phyloP scores from a whole-genome alignment of 2,113 vertebrate species.

The Hippoglossus stenolepis region DNA sequence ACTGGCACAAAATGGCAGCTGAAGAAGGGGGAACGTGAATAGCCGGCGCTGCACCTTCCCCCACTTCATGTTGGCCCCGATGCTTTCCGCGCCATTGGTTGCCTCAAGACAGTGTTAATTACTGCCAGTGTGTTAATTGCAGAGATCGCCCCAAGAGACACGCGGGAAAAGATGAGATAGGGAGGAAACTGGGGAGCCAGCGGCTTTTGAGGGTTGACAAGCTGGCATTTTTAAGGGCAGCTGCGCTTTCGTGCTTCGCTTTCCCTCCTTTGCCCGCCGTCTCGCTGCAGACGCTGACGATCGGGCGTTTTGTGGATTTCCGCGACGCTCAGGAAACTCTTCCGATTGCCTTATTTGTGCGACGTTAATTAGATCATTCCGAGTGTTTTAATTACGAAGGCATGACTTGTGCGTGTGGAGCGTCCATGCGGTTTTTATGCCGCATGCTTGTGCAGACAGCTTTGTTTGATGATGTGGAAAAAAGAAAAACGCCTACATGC shows the following conservation, averaged over 20 bases:
- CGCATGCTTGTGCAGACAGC: slow-evolving; percentile 31
- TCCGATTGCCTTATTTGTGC: slow-evolving; percentile 15
- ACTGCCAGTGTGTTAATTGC: slow-evolving; percentile 82
- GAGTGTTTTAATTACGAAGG: slow-evolving; percentile 51
- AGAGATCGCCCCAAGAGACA: slow-evolving; percentile 73
- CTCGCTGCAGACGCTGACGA: slow-evolving; percentile 43
- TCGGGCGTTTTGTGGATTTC: slow-evolving; percentile 62
- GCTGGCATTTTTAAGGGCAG: slow-evolving; percentile 78
- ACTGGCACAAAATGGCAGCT: slow-evolving; percentile 85
- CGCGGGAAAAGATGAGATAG: slow-evolving; percentile 63
- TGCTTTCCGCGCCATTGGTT: slow-evolving; percentile 71
- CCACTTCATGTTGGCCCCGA: slow-evolving; percentile 60
- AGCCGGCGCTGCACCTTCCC: slow-evolving; percentile 67
- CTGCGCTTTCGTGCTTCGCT: slow-evolving; percentile 54
- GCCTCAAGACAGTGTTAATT: slow-evolving; percentile 81
- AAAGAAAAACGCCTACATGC: slow-evolving; percentile 40
- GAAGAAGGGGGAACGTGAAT: slow-evolving; percentile 52
- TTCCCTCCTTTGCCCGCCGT: slow-evolving; percentile 48
- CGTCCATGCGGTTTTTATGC: slow-evolving; percentile 33
- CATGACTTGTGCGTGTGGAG: slow-evolving; percentile 35
- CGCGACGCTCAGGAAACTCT: slow-evolving; percentile 20
- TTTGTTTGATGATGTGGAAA: slow-evolving; percentile 54
- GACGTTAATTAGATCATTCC: slow-evolving; percentile 55
- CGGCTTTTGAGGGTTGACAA: slow-evolving; percentile 57
- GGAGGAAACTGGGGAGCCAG: slow-evolving; percentile 58